Evolutionary conservation across 2,888 invertebrate species (phyloP), one percentile per base, ranked within the genome.

Genomic region (Coleophora deauratella): DNA sequence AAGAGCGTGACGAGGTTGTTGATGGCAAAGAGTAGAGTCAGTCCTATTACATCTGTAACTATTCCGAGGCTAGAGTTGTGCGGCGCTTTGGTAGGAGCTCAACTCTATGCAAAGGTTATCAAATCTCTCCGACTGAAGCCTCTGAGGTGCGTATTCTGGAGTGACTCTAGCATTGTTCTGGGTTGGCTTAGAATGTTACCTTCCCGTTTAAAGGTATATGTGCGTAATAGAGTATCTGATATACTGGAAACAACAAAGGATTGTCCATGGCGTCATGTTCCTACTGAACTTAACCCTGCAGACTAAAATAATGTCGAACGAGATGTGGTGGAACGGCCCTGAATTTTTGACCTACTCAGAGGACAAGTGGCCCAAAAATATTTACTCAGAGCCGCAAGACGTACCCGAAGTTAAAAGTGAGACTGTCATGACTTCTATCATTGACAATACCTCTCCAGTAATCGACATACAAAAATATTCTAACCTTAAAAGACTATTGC

Each of bases 61-160:
- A 40, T 55, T 11, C 52, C 54, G 1, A 37, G 51, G 14, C 37
- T 55, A 3, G 55, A 55, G 33, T 34, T 55, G 13, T 50, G 50
- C 28, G 55, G 48, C 7, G 55, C 51, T 3, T 36, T 50, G 21
- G 14, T 52, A 34, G 42, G 46, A 11, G 42, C 56, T 4, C 40
- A 39, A 38, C 40, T 53, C 15, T 44, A 44, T 11, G n/a, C 30
- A 9, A 46, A 37, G 14, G 31, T 49, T 11, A 35, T 14, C 4
- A 30, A 43, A 28, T 37, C 43, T 8, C 33, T 49, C 9, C 32
- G 45, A 1, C 38, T 36, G 7, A n/a, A 21, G 2, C n/a, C 28
- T 14, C 7, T 33, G 38, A 9, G 35, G 31, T 8, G 38, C 47
- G 8, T 27, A 46, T 41, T 41, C 30, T 39, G 46, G 42, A 42